phyloP scores from a whole-genome alignment of 2,113 vertebrate genomes.

The Tamias sibiricus region DNA sequence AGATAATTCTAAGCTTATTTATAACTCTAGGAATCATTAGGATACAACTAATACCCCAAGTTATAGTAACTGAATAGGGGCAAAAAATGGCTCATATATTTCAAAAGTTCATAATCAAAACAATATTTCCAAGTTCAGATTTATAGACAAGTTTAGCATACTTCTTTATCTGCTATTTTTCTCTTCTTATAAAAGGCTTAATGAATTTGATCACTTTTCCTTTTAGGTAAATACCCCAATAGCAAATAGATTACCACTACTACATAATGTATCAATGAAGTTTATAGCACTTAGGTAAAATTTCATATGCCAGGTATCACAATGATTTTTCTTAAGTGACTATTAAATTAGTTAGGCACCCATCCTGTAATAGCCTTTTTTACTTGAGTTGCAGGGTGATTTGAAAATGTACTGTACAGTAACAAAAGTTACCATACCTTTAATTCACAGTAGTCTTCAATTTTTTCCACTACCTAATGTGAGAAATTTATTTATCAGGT shows the following conservation, averaged over 20 bases:
- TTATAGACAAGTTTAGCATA: background rate
- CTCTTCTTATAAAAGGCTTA: background rate
- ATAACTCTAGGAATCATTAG: background rate
- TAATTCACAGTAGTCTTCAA: background rate
- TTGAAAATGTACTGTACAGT: background rate
- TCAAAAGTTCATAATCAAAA: background rate
- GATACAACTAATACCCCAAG: background rate
- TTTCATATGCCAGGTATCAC: background rate
- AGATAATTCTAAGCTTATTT: background rate
- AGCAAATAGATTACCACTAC: background rate
- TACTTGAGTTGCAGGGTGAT: background rate
- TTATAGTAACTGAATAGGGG: background rate
- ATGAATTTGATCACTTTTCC: background rate
- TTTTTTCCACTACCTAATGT: background rate
- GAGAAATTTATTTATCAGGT: background rate
- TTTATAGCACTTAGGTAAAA: background rate
- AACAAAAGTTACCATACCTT: background rate
- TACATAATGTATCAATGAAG: background rate
- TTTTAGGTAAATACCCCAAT: background rate
- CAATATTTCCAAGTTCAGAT: background rate
- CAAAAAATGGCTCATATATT: background rate
- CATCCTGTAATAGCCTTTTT: background rate
- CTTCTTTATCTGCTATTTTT: background rate
- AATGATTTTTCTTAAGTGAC: background rate
- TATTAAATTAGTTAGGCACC: background rate